Base-by-base conservation (phyloP, 2,888 invertebrate species). In the Orthosia incerta region DNA sequence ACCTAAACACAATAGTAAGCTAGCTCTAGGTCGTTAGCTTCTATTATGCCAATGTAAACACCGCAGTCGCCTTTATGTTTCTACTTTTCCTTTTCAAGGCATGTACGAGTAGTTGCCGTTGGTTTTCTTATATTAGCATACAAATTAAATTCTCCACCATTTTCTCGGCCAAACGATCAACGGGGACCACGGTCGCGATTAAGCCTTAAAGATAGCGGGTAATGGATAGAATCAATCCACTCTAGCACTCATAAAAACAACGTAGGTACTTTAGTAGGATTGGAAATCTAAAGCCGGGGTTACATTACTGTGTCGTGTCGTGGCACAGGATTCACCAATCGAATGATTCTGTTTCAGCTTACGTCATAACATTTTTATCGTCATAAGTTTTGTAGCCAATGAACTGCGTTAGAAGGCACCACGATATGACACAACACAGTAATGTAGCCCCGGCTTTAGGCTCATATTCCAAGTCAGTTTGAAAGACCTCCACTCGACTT, bases 91-190 rank as follows among this genome's bases (percentile, higher is more conserved):
- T 84, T 82, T 76, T 68, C 59, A 72, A 50, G 71, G 39, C 64
- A 45, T 74, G 77, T 75, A 76, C 72, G 51, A 76, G 73, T 79
- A 75, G 84, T 79, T 83, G 75, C 79, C 82, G 82, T 82, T 76
- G 83, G 81, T 87, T 88, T 88, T 78, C 86, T 89, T 86, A 94
- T 94, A 94, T 94, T 94, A 93, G 92, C 95, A 95, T 94, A 93
- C 92, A 94, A 93, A 95, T 95, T 91, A 93, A 93, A 93, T 87
- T 88, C 88, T 87, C 86, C 84, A 88, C 90, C 61, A 76, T 84
- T 84, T 79, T 89, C 89, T 83, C 79, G 87, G 84, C 82, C 89
- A 87, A 91, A 91, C 88, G 88, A 82, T 80, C 81, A 80, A 82
- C 76, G 79, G 76, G 65, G 85, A 76, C 66, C 31, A 62, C 18